Evolutionary conservation across 2,113 vertebrate species (phyloP), one percentile per base, ranked within the genome.

Genomic region (Ginglymostoma cirratum): DNA sequence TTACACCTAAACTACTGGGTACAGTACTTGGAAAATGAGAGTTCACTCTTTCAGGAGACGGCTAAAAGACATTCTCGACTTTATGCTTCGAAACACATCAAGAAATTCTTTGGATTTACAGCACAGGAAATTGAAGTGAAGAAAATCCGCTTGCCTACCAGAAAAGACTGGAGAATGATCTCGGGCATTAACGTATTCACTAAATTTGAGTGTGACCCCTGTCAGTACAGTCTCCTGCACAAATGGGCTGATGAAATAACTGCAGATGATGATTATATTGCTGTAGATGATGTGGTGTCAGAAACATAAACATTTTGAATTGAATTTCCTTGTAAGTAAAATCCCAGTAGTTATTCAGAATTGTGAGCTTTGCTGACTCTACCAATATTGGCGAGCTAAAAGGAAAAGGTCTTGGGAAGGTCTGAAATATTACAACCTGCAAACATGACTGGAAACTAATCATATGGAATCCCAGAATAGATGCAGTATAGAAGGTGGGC

Each of bases 51-150:
- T 0, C 96, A 97, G 7, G 96, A 98, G 96, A 97, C 97, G 0
- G 96, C 97, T 0, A 96, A 98, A 21, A 97, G 98, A 93, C 98
- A 98, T 94, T 97, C 97, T 3, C 96, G 96, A 90, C 96, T 98
- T 48, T 97, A 97, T 21, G 97, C 97, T 92, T 96, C 70, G 96
- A 96, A 97, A 92, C 97, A 97, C 0, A 96, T 98, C 30, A 97
- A 96, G 96, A 98, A 97, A 66, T 97, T 98, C 48, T 98, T 98
- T 96, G 98, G 98, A 78, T 97, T 98, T 93, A n/a, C 95, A 93
- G 97, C 98, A 45, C 97, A 97, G 67, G 97, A 96, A 27, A 96
- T 97, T 96, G 96, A 97, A 0, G 66, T 98, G 12, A 96, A 96
- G 90, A 96, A 97, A 96, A 97, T 98, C 21, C 97, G 97, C 0